Percentiles rank a stretch among this genome's conserved stretches.
These are phyloP conservation scores for Tinea pellionella DNA, from an alignment of 2,888 invertebrate genomes.

Conservation along the genomic window DNA sequence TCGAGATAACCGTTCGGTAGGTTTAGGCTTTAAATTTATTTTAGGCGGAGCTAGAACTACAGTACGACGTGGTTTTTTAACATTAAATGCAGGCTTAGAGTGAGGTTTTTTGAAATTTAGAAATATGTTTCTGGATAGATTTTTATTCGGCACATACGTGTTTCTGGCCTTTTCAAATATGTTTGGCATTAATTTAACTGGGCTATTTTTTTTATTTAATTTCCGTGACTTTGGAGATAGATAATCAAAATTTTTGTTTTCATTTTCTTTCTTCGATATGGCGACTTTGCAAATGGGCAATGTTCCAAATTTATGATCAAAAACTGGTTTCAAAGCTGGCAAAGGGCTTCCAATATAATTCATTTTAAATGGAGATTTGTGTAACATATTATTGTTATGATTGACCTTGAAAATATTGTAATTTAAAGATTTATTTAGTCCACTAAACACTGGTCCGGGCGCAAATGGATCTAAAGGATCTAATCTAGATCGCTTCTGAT, in stretches of 20 bases:
- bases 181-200: constrained; percentile 41
- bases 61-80: constrained; percentile 69
- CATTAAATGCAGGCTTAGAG: constrained; percentile 51
- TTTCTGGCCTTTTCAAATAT: constrained; percentile 60
- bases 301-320: constrained; percentile 58
- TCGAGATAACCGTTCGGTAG: constrained; percentile 52
- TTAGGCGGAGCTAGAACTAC: constrained; percentile 60
- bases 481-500: constrained; percentile 40
- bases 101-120: constrained; percentile 57
- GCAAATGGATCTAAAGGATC: constrained; percentile 61
- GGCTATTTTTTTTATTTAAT: constrained; percentile 44
- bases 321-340: constrained; percentile 51
- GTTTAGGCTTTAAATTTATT: constrained; percentile 55
- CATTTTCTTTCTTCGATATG: constrained; percentile 39
- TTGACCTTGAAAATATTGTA: constrained; percentile 60
- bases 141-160: constrained; percentile 55
- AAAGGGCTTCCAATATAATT: constrained; percentile 39
- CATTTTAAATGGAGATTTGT: constrained; percentile 48
- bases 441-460: constrained; percentile 62
- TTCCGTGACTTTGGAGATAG: constrained; percentile 49
- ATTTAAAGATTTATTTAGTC: constrained; percentile 53
- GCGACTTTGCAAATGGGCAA: constrained; percentile 44
- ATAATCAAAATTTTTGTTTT: constrained; percentile 31
- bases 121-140: constrained; percentile 56
- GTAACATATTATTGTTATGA: constrained; percentile 52